These are phyloP conservation scores for Anthopleura xanthogrammica DNA, from an alignment of 92 coral and sea anemone genomes.

Conservation along the genomic window DNA sequence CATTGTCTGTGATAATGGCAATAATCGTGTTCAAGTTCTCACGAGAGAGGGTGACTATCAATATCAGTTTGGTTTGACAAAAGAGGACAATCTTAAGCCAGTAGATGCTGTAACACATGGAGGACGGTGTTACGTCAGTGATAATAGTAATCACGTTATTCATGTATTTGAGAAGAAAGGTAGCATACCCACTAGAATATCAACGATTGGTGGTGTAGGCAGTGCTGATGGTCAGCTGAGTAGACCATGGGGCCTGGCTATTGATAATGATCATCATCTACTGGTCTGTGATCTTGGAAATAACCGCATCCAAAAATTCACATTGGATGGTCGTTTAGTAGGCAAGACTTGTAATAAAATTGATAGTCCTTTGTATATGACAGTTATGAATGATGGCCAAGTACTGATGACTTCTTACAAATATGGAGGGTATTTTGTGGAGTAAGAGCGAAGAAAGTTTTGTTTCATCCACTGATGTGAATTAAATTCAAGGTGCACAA, in stretches of 20 bases:
- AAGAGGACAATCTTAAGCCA: neutral
- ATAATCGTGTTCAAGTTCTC: slow-evolving; percentile 6
- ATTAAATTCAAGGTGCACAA: too few species aligned
- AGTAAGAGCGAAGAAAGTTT: too few species aligned
- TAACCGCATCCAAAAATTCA: neutral
- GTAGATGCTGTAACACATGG: neutral
- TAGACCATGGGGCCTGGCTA: neutral
- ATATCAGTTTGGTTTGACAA: slow-evolving; percentile 9
- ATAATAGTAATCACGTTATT: slow-evolving; percentile 5
- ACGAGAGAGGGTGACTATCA: slow-evolving; percentile 11
- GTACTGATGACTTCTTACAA: neutral
- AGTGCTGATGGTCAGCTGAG: slow-evolving; percentile 2
- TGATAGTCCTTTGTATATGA: neutral
- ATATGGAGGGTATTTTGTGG: neutral
- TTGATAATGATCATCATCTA: neutral
- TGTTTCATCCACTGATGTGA: too few species aligned
- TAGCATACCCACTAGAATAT: slow-evolving; percentile 8
- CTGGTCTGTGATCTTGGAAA: neutral
- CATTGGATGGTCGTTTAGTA: neutral
- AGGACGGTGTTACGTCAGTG: slow-evolving; percentile 9
- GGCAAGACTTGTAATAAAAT: neutral
- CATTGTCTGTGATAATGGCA: neutral
- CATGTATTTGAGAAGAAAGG: slow-evolving; percentile 13
- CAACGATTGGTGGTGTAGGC: slow-evolving; percentile 4
- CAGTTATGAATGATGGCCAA: neutral